Evolutionary conservation across 2,113 vertebrate species (phyloP), one percentile per base, ranked within the genome.

Genomic region (Vulpes ferrilata): DNA sequence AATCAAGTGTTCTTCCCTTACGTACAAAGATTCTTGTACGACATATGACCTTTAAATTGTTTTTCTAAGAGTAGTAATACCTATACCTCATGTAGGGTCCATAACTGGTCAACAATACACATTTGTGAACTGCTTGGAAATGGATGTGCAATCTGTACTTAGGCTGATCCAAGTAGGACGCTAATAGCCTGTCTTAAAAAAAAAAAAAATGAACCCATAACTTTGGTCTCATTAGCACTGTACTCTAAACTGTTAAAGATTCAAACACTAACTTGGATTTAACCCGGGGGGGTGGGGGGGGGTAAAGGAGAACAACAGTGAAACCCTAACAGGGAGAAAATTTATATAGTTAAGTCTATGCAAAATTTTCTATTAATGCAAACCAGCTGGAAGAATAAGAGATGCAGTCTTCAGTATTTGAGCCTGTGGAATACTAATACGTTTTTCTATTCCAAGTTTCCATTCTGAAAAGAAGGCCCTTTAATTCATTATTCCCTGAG

Each of bases 351-450:
- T 30, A 95, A 82, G 65, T 81, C 82, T 90, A 96, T 16, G 32
- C 48, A 97, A 81, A 96, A 71, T 67, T 62, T 93, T 97, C 90
- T 95, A 93, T 55, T 98, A 98, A 98, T 88, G 92, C 69, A 96
- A 98, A 98, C 96, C 97, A 98, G 92, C 62, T 98, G 96, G 59
- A 96, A 71, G 80, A 93, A 48, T 48, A 76, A 87, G 71, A 80
- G 57, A 90, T 23, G 30, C 25, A 82, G 43, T 95, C 96, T 93
- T 90, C 95, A 93, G 74, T 95, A 82, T 74, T 55, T 91, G 88
- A 88, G 69, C 71, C 87, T 57, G 71, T 90, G 32, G 84, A 90
- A 91, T 85, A 97, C 89, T 94, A 94, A 95, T 57, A 43, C 38
- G 8, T 95, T 87, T 82, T 92, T 74, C 80, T 51, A 59, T 80